Conservation (phyloP, 2,888 invertebrate genomes). For the Pollenia angustigena region DNA sequence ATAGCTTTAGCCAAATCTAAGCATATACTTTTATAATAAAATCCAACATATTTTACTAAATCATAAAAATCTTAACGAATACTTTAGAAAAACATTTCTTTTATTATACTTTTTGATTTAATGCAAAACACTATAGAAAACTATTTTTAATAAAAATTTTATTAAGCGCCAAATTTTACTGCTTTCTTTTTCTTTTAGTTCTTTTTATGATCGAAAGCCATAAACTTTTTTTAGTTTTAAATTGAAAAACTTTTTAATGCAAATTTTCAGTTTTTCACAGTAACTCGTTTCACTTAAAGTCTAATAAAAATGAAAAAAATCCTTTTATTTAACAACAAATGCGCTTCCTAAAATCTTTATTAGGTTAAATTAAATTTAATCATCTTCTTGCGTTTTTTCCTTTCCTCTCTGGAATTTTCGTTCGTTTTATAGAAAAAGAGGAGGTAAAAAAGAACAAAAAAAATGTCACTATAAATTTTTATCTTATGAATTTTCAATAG, state of each 20-base stretch:
- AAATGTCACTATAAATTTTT: constrained; percentile 38
- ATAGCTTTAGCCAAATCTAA: no score
- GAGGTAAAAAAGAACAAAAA: background rate
- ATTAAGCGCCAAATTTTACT: background rate
- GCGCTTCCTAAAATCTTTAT: constrained; percentile 21
- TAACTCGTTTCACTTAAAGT: constrained; percentile 1
- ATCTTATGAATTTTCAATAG: constrained; percentile 44
- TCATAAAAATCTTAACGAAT: no score
- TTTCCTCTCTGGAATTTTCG: background rate
- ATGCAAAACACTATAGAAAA: background rate
- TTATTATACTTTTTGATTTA: background rate
- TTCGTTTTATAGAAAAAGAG: background rate
- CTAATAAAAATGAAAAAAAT: constrained; percentile 12
- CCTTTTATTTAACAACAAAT: constrained; percentile 21
- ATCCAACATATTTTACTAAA: no score
- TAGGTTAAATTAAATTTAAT: constrained; percentile 30
- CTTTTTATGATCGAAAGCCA: background rate
- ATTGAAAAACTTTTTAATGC: constrained; percentile 9
- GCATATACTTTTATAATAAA: no score
- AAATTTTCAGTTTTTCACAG: background rate
- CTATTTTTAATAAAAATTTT: constrained; percentile 30
- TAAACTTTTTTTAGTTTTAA: background rate
- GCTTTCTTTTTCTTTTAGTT: background rate
- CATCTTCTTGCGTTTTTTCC: background rate
- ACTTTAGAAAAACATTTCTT: no score